These are phyloP conservation scores for Anguilla obscura DNA, from an alignment of 2,797 vertebrate genomes.

Conservation along the genomic window DNA sequence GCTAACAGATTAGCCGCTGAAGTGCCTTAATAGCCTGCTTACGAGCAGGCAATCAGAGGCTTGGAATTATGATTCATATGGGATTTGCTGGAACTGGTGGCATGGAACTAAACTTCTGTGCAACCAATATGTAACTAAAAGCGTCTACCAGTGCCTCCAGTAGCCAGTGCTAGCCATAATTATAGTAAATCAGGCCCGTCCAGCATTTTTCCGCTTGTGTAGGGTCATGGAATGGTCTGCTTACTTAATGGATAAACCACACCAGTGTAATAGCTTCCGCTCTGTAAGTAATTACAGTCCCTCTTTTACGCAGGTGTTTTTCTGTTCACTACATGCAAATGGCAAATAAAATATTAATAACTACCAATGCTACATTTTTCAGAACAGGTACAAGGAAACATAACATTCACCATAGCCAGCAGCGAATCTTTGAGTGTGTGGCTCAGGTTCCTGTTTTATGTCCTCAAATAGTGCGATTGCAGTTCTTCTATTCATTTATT, in stretches of 20 bases:
- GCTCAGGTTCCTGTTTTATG: not conserved
- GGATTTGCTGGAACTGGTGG: not conserved
- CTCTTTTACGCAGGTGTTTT: not conserved
- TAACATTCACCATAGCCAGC: not conserved
- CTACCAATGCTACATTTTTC: not conserved
- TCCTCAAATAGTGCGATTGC: no score
- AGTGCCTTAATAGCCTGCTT: not conserved
- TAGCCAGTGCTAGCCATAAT: not conserved
- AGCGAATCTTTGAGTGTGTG: not conserved
- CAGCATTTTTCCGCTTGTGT: not conserved
- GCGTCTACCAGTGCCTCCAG: not conserved
- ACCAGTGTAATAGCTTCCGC: no score
- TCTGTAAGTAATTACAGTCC: not conserved
- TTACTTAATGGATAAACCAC: no score
- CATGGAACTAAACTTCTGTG: not conserved
- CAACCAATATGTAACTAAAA: not conserved
- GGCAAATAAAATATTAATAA: not conserved
- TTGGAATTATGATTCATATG: not conserved
- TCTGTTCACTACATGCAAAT: not conserved
- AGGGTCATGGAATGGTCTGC: not conserved
- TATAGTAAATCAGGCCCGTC: not conserved
- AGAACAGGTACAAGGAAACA: not conserved
- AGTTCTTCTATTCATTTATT: no score
- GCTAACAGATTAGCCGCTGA: not conserved
- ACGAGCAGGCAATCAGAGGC: not conserved